Evolutionary conservation across 2,797 vertebrate species (phyloP).

Genomic region (Lepilemur ruficaudatus): DNA sequence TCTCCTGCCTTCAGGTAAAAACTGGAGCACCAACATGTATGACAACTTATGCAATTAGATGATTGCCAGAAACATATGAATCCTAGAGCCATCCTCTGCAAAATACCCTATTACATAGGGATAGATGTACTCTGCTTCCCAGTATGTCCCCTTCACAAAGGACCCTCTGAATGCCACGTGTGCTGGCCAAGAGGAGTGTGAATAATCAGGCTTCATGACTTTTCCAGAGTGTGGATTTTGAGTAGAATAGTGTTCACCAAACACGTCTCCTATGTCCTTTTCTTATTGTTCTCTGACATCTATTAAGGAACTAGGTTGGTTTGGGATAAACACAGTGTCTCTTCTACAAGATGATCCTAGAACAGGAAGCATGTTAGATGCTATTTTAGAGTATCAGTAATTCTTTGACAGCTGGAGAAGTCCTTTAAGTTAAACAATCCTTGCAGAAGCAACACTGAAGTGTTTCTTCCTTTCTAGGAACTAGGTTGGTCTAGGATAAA

Average conservation of each 20-base stretch:
- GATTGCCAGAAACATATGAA: background rate
- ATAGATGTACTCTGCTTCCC: background rate
- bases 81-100: background rate
- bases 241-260: background rate
- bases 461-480: background rate
- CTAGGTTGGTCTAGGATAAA: background rate
- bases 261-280: background rate
- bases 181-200: background rate
- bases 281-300: background rate
- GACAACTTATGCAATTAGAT: background rate
- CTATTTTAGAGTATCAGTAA: background rate
- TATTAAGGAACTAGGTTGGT: background rate
- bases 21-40: background rate
- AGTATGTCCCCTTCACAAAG: background rate
- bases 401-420: background rate
- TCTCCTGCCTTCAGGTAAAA: background rate
- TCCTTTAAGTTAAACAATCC: background rate
- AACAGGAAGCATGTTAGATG: background rate
- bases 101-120: background rate
- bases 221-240: background rate
- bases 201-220: background rate
- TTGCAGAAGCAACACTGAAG: background rate
- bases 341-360: background rate
- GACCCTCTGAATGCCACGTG: background rate
- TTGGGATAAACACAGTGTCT: background rate